Conservation (phyloP, 1,140 invertebrate genomes). For the Bombus ignitus region DNA sequence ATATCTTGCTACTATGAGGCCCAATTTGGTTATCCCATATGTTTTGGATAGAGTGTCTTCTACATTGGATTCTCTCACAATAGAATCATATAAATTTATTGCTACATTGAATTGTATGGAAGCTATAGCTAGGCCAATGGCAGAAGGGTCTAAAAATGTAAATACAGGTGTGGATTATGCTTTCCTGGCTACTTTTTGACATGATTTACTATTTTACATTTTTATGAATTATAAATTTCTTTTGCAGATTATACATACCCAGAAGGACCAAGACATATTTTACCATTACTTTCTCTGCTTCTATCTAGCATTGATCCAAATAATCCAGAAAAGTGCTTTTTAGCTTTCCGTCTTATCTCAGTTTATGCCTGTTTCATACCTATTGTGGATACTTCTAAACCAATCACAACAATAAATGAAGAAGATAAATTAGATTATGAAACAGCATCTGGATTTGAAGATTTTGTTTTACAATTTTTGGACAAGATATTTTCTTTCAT, state of each 20-base stretch:
- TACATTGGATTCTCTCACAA: slow-evolving; percentile 92
- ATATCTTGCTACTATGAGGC: slow-evolving; percentile 90
- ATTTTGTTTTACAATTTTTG: slow-evolving; percentile 93
- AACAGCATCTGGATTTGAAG: slow-evolving; percentile 92
- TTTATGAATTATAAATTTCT: neutral
- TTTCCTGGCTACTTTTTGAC: neutral
- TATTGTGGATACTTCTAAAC: slow-evolving; percentile 92
- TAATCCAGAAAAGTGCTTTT: slow-evolving; percentile 92
- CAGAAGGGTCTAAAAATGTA: slow-evolving; percentile 84
- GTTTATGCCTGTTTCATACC: slow-evolving; percentile 90
- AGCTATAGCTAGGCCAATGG: slow-evolving; percentile 87
- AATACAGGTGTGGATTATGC: slow-evolving; percentile 69
- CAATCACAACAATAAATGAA: slow-evolving; percentile 86
- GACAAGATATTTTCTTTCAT: slow-evolving; percentile 90
- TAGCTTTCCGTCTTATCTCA: slow-evolving; percentile 91
- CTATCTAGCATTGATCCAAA: slow-evolving; percentile 96
- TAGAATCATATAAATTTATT: slow-evolving; percentile 93
- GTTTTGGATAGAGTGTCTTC: slow-evolving; percentile 91
- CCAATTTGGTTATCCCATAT: slow-evolving; percentile 92
- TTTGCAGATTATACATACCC: slow-evolving; percentile 84
- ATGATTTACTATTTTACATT: neutral
- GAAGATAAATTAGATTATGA: slow-evolving; percentile 90
- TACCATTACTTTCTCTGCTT: slow-evolving; percentile 90
- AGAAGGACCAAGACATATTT: slow-evolving; percentile 90
- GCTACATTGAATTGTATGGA: slow-evolving; percentile 90